Evolutionary conservation across 2,888 invertebrate genomes (phyloP), one percentile per base, ranked within the genome.

Genomic region (Caenorhabditis becei): DNA sequence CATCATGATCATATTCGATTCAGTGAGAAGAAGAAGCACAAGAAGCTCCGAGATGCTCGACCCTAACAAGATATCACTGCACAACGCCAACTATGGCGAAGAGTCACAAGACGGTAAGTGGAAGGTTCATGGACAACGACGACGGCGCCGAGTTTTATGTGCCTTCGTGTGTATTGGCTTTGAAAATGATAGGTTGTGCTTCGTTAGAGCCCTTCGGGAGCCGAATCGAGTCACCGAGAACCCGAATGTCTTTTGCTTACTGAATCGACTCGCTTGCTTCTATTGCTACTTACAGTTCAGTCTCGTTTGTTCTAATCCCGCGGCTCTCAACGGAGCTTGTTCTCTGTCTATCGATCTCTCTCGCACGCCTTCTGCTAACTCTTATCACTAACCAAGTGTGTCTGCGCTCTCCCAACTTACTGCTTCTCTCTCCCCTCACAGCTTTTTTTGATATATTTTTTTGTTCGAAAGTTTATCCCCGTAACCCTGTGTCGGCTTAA

Each of bases 51-150:
- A 26, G 20, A 59, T 70, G 70, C 28, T 70, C 18, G 70, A 70
- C 26, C 59, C 70, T 11, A 35, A 44, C 3, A 70, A 70, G 41
- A 53, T 70, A n/a, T 49, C 70, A 7, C 47, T 70, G 4, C 59
- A 61, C 51, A 51, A 61, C 26, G 58, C 28, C 20, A 23, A 8
- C 53, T 67, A 51, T 37, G 70, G 70, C 18, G 70, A 70, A 8
- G 70, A 70, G 53, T 61, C 61, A 18, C 70, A 70, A 28, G 70
- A 70, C n/a, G 70, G 70, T 70, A 53, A 53, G 70, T 18, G 24
- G 49, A 26, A n/a, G n/a, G 28, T 49, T 23, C 20, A 20, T 18
- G 41, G 41, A 24, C 11, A 44, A 20, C 16, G 16, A 35, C 32
- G n/a, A 51, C 37, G 20, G 10, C 59, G 20, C 10, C 18, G 7